These are phyloP conservation scores for Leptopterna dolabrata DNA, from an alignment of 2,888 invertebrate species.

Conservation along the genomic window DNA sequence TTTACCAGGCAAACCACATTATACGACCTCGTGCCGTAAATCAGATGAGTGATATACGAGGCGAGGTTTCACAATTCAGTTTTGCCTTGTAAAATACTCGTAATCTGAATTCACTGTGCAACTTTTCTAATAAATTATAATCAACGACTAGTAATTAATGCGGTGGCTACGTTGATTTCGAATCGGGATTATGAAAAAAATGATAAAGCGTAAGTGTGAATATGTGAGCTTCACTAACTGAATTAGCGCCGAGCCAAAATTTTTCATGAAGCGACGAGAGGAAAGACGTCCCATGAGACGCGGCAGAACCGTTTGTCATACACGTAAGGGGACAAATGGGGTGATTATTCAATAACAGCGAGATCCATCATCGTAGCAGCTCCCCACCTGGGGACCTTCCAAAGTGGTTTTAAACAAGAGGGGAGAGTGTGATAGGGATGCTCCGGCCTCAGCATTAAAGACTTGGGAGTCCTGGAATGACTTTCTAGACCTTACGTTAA, in stretches of 20 bases:
- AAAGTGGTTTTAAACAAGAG: slow-evolving; percentile 31
- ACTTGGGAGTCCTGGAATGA: neutral
- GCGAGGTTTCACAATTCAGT: too few species aligned
- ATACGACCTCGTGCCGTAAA: too few species aligned
- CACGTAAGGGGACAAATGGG: slow-evolving; percentile 48
- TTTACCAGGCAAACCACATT: too few species aligned
- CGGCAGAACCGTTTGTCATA: slow-evolving; percentile 28
- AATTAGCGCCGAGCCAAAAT: neutral
- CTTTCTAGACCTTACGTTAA: slow-evolving; percentile 33
- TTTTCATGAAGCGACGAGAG: slow-evolving; percentile 11
- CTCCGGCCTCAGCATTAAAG: neutral
- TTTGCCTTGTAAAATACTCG: too few species aligned
- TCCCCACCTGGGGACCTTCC: slow-evolving; percentile 30
- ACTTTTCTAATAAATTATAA: neutral
- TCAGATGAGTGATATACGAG: too few species aligned
- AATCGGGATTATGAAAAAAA: neutral
- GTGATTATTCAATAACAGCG: slow-evolving; percentile 50
- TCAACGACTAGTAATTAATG: neutral
- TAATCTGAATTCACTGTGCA: neutral
- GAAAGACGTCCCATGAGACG: neutral
- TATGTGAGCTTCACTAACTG: neutral
- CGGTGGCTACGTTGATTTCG: neutral
- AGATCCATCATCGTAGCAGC: slow-evolving; percentile 34
- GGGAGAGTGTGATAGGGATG: neutral
- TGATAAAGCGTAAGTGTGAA: neutral